Conservation (phyloP, 2,888 invertebrate species). For the Pandemis heparana region DNA sequence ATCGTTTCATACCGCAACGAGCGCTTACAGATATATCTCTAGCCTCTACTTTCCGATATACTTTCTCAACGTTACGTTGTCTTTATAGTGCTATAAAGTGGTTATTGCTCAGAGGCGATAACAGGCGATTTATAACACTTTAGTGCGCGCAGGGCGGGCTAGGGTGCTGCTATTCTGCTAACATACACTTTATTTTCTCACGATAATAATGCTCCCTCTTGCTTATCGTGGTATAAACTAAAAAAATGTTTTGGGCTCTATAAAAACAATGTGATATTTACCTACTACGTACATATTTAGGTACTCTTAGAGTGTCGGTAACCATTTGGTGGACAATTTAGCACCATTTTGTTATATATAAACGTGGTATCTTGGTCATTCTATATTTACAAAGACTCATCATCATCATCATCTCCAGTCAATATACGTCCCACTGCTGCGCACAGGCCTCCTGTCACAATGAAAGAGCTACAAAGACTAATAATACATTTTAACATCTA, state of each 20-base stretch:
- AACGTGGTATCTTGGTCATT: not conserved
- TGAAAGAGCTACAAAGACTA: too few species aligned
- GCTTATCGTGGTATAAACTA: slow-evolving; percentile 46
- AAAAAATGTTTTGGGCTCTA: slow-evolving; percentile 31
- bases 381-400: too few species aligned
- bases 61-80: slow-evolving; percentile 59
- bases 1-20: slow-evolving; percentile 16
- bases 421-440: too few species aligned
- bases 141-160: slow-evolving; percentile 56
- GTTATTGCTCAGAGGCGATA: slow-evolving; percentile 74
- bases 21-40: slow-evolving; percentile 51
- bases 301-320: not conserved
- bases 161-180: slow-evolving; percentile 49
- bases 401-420: too few species aligned
- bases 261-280: slow-evolving; percentile 21
- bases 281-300: not conserved
- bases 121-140: slow-evolving; percentile 77
- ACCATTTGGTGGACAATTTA: not conserved
- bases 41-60: slow-evolving; percentile 58
- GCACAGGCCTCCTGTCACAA: too few species aligned
- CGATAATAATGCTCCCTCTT: slow-evolving; percentile 48
- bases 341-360: not conserved
- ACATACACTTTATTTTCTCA: slow-evolving; percentile 55
- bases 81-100: slow-evolving; percentile 76
- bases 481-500: too few species aligned